Percentiles rank a stretch among this genome's conserved stretches.
Evolutionary conservation across 2,113 vertebrate species (phyloP).

Genomic region (Myrmophylax atrothorax): DNA sequence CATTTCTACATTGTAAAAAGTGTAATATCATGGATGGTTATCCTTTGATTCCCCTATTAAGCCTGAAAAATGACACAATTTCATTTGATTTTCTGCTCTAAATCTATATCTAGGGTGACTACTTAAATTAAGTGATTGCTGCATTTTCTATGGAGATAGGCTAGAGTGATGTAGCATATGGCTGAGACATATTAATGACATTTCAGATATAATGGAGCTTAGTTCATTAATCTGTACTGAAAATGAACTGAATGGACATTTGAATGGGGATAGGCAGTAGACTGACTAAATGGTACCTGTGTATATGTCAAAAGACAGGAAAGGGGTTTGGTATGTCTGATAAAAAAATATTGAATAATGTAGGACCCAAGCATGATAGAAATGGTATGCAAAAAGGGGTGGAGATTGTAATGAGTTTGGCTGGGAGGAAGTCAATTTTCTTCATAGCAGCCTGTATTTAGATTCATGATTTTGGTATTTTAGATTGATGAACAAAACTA

Average conservation of each 20-base stretch:
- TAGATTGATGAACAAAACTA: neutral
- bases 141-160: neutral
- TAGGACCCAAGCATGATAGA: neutral
- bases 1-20: neutral
- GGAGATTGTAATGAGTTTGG: neutral
- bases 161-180: neutral
- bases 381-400: neutral
- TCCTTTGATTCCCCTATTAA: neutral
- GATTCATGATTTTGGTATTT: neutral
- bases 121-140: neutral
- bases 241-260: neutral
- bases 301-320: neutral
- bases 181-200: neutral
- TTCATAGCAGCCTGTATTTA: neutral
- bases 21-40: neutral
- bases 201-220: neutral
- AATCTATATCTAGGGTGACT: neutral
- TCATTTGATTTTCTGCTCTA: neutral
- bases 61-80: neutral
- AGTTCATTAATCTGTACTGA: neutral
- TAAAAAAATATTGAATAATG: neutral
- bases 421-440: neutral
- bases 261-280: neutral
- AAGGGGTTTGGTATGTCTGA: neutral
- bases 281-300: neutral